Conservation (phyloP, 2,113 vertebrate genomes). For the Lagopus leucura region DNA sequence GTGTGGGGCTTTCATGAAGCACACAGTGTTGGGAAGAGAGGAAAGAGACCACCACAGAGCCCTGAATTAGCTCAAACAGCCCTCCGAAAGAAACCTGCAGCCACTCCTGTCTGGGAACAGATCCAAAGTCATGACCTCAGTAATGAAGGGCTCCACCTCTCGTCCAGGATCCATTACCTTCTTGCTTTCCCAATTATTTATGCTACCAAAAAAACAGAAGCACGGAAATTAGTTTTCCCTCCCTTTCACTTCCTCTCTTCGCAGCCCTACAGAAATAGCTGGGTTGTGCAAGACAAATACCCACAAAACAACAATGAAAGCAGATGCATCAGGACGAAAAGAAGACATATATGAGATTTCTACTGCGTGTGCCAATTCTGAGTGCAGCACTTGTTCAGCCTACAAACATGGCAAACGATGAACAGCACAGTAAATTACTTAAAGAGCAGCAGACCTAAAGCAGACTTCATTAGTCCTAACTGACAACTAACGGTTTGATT, state of each 20-base stretch:
- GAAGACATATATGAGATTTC: neutral
- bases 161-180: neutral
- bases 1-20: neutral
- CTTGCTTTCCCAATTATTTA: neutral
- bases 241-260: constrained; percentile 42
- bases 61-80: neutral
- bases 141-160: neutral
- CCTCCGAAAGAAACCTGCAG: neutral
- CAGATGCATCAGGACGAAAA: neutral
- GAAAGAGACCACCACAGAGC: neutral
- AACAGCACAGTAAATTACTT: rapidly evolving
- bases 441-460: neutral
- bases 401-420: rapidly evolving
- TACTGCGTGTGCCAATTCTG: neutral
- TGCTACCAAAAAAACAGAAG: neutral
- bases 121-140: neutral
- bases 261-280: constrained; percentile 31
- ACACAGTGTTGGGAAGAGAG: neutral
- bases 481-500: neutral
- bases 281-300: constrained; percentile 14
- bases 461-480: too few species aligned
- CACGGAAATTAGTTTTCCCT: neutral
- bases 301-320: constrained; percentile 18
- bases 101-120: neutral
- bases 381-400: rapidly evolving